Evolutionary conservation across 2,888 invertebrate species (phyloP), one percentile per base, ranked within the genome.

Genomic region (Cabera pusaria): DNA sequence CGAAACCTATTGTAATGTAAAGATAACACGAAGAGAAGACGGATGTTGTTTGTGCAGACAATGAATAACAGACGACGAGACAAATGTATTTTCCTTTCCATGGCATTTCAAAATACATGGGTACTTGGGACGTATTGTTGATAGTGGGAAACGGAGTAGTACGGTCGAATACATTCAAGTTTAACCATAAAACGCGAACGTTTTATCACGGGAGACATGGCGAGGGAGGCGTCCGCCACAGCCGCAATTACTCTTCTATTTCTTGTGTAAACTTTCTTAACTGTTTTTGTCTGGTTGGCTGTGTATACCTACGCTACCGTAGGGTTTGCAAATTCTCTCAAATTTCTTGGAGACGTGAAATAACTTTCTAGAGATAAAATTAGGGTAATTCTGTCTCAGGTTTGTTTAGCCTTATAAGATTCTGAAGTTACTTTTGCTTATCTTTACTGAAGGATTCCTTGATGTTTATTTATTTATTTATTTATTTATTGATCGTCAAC

Each of bases 221-320:
- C 46, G 49, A 56, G 23, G 21, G 42, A 39, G 45, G 50, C 55
- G 56, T 54, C 60, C 50, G 42, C 39, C 45, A 45, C 44, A 44
- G 54, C 52, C 54, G 52, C 65, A 68, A 70, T 64, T 66, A 64
- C 59, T 58, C 56, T 68, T 57, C 53, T 57, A 64, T 69, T 67
- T 60, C 64, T 61, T 62, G 40, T 39, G 56, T 53, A 61, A 71
- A 67, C 62, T 62, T 57, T 49, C 56, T 59, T 52, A 53, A 35
- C 38, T 36, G 34, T 37, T 39, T 42, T 33, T 34, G 37, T 43
- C 34, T 32, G 23, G 1, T 21, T 32, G 35, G 33, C 27, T 42
- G 40, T 27, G 32, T 34, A 33, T 44, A 32, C 35, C 29, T 18
- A 32, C 34, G 34, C 29, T 18, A 32, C 34, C 35, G 33, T 43